Conservation (phyloP, 2,888 invertebrate genomes). For the Lithodes maja region DNA sequence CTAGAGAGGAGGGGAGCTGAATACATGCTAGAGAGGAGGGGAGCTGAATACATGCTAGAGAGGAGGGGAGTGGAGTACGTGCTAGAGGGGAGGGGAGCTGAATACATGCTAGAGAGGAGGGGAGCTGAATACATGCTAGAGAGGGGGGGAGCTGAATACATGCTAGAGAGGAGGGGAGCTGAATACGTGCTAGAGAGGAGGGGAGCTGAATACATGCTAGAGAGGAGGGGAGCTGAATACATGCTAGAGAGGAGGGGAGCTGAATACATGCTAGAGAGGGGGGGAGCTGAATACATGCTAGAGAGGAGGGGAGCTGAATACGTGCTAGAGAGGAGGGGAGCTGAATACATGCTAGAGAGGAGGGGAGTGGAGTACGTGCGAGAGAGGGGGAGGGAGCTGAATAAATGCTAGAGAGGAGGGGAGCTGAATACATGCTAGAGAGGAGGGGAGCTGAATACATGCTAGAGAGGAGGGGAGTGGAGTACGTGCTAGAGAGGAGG, state of each 20-base stretch:
- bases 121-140: background rate
- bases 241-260: background rate
- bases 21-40: background rate
- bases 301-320: background rate
- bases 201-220: background rate
- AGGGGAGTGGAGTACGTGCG: too few relatives aligned
- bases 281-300: background rate
- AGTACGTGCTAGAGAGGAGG: too few relatives aligned
- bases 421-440: background rate
- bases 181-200: background rate
- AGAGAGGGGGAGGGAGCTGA: background rate
- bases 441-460: too few relatives aligned
- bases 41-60: background rate
- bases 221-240: background rate
- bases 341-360: background rate
- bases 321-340: background rate
- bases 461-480: too few relatives aligned
- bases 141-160: background rate
- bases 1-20: background rate
- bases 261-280: background rate
- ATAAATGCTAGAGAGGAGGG: background rate
- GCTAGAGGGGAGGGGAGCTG: background rate
- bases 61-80: background rate
- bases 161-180: background rate
- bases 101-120: background rate